A percentile compares a stretch with the other conserved stretches of the same genome.
Evolutionary conservation across 1,140 invertebrate species (phyloP).

Genomic region (Drosophila teissieri): DNA sequence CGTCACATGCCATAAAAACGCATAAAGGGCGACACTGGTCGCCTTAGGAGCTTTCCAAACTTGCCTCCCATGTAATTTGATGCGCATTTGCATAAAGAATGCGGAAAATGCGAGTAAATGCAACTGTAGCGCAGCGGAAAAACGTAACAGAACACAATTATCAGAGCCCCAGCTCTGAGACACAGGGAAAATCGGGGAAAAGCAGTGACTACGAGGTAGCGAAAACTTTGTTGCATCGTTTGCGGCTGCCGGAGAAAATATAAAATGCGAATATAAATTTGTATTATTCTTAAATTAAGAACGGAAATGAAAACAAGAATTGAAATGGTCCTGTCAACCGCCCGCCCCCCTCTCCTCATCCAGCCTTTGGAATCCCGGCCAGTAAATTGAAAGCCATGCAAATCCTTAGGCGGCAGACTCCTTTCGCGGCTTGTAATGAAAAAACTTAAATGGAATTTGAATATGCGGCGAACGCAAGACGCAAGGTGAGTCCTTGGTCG

Average conservation of each 20-base stretch:
- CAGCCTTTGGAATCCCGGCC: background rate
- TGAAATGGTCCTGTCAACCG: constrained; percentile 54
- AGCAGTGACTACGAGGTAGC: constrained; percentile 3
- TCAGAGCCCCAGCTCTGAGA: constrained; percentile 18
- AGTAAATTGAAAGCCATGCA: constrained; percentile 54
- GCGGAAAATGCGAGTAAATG: constrained; percentile 54
- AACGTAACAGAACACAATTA: constrained; percentile 57
- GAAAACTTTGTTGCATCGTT: constrained; percentile 43
- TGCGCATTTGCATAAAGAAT: constrained; percentile 76
- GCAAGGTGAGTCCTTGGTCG: constrained; percentile 7
- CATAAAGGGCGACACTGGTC: constrained; percentile 51
- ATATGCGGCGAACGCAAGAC: constrained; percentile 39
- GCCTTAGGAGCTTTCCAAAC: constrained; percentile 44
- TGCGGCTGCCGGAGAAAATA: constrained; percentile 29
- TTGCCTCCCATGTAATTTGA: constrained; percentile 63
- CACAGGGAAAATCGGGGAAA: constrained; percentile 18
- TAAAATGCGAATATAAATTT: constrained; percentile 67
- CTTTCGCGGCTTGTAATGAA: constrained; percentile 61
- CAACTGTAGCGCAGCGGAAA: constrained; percentile 47
- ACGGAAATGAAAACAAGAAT: constrained; percentile 78
- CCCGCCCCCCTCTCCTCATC: background rate
- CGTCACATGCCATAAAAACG: constrained; percentile 74
- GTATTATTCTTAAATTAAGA: constrained; percentile 76
- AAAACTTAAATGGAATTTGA: constrained; percentile 77
- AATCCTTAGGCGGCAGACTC: constrained; percentile 48